Conservation (phyloP, 2,888 invertebrate genomes). For the Cerceris rybyensis region DNA sequence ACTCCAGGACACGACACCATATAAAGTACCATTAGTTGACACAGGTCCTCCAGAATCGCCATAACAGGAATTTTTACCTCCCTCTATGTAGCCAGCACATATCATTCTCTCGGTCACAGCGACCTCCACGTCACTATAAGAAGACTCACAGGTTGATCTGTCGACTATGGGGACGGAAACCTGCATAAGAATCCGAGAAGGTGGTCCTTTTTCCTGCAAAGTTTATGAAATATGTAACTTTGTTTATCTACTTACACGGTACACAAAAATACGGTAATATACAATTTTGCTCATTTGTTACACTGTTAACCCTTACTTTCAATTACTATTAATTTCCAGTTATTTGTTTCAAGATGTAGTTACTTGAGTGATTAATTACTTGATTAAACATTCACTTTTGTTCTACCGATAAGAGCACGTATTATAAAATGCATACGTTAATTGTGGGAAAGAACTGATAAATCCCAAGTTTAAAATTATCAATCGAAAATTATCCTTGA, state of each 20-base stretch:
- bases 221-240: not conserved
- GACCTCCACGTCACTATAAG: conserved; percentile 79
- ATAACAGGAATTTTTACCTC: conserved; percentile 84
- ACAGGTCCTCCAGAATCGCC: conserved; percentile 85
- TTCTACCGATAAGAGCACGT: too few species aligned
- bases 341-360: not conserved
- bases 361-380: too few species aligned
- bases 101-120: conserved; percentile 83
- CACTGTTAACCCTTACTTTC: too few species aligned
- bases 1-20: conserved; percentile 85
- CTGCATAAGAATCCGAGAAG: conserved; percentile 82
- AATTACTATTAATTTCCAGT: too few species aligned
- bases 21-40: conserved; percentile 79
- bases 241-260: not conserved
- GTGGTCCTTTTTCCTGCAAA: conserved; percentile 60
- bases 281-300: too few species aligned
- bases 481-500: too few species aligned
- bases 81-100: conserved; percentile 84
- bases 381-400: too few species aligned
- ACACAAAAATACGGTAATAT: too few species aligned
- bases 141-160: conserved; percentile 79
- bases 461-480: too few species aligned
- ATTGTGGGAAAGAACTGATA: too few species aligned
- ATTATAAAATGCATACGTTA: too few species aligned
- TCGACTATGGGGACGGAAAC: conserved; percentile 82